Conservation (phyloP, 2,113 vertebrate genomes). For the Petroica traversi region DNA sequence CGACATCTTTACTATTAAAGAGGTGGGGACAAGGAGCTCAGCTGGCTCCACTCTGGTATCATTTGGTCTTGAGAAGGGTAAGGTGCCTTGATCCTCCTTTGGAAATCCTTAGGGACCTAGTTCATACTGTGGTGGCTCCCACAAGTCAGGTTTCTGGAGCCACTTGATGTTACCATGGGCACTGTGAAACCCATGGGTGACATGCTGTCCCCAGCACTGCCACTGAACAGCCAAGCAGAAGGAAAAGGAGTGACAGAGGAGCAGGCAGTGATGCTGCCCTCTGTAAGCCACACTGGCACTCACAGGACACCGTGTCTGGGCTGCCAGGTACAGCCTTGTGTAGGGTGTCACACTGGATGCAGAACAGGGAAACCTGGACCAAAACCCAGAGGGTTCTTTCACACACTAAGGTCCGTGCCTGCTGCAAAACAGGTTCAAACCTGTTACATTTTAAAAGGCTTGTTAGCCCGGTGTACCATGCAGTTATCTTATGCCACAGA, state of each 20-base stretch:
- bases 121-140: not conserved
- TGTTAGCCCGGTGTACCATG: not conserved
- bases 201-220: not conserved
- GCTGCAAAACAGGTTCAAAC: not conserved
- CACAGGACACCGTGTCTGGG: fast-evolving
- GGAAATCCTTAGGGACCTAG: not conserved
- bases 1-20: not conserved
- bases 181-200: no score
- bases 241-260: not conserved
- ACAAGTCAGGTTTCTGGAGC: not conserved
- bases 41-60: not conserved
- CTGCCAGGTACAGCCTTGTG: fast-evolving
- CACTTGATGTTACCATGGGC: not conserved
- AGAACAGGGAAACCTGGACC: not conserved
- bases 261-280: not conserved
- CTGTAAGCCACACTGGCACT: not conserved
- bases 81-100: not conserved
- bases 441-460: not conserved
- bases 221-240: not conserved
- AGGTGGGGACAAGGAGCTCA: not conserved
- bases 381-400: not conserved
- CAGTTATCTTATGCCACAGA: not conserved
- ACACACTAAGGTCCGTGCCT: not conserved
- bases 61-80: not conserved
- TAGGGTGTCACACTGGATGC: not conserved